Base-by-base conservation (phyloP, 1,140 invertebrate genomes). In the Megalonaias nervosa region DNA sequence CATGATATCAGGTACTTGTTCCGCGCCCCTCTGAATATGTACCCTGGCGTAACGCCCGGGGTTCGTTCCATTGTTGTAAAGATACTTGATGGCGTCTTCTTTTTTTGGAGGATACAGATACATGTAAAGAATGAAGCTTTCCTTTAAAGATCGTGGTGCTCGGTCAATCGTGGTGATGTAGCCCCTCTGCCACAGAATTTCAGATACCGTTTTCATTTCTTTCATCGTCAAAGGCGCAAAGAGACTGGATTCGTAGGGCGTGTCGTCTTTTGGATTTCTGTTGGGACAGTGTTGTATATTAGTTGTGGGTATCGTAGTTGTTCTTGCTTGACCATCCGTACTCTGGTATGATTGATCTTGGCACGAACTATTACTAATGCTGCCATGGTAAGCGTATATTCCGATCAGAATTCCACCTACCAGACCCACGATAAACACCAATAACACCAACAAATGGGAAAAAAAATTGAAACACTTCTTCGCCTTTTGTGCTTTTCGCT, bases 381-480 rank as follows among this genome's bases (percentile, higher is more conserved):
- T 67, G 16, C 74, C 74, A 57, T 75, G 66, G 23, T 75, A 75
- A 15, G 67, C 74, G 59, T 75, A 75, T 19, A 75, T 75, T 55
- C 74, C 74, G 21, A 75, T 69, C 16, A 75, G 48, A 17, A 75
- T 68, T 57, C 74, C 74, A 9, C 67, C 74, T 55, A 69, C 67
- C 1, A 75, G 58, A 12, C 74, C 74, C 14, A 68, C 26, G 59
- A n/a, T 21, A 55, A 75, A 69, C 56, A 75, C n/a, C 61, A 75
- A 55, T 9, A 75, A 66, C 9, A 66, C 74, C 61, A 70, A 60
- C 1, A 75, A 59, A 15, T 69, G 74, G 14, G 67, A 48, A 48
- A 6, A 5, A 48, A 48, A 48, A 0, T 48, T 48, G 38, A 4
- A 48, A 6, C 38, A 48, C 38, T 48, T 48, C 6, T 48, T 48